Evolutionary conservation across 2,113 vertebrate genomes (phyloP).

Genomic region (Notothenia coriiceps): DNA sequence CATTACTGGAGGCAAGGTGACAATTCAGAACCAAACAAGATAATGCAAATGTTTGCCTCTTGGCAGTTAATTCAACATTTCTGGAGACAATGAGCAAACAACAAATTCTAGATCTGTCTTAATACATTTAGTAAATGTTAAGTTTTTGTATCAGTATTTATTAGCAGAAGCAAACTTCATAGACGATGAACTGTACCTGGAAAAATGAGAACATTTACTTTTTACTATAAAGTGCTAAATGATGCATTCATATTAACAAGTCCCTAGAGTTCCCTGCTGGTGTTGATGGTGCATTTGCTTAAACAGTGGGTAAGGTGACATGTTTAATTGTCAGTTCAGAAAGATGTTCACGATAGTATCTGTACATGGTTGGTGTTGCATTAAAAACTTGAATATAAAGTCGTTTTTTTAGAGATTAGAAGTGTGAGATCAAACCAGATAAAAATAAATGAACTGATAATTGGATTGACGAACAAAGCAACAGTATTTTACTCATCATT

Average conservation of each 20-base stretch:
- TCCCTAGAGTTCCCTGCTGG: neutral
- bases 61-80: conserved; percentile 4
- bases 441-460: neutral
- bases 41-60: conserved; percentile 24
- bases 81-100: neutral
- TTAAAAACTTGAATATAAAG: no score
- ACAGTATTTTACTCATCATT: no score
- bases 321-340: neutral
- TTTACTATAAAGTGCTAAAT: neutral
- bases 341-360: neutral
- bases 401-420: no score
- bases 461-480: neutral
- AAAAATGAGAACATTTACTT: neutral
- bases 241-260: no score
- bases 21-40: neutral
- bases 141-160: neutral
- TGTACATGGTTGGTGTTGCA: neutral
- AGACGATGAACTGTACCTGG: neutral
- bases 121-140: neutral
- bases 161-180: neutral
- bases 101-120: neutral
- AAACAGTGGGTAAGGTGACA: neutral
- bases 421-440: neutral
- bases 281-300: neutral
- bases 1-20: conserved; percentile 10